phyloP scores from a whole-genome alignment of 2,113 vertebrate genomes.

The Pelmatolapia mariae region DNA sequence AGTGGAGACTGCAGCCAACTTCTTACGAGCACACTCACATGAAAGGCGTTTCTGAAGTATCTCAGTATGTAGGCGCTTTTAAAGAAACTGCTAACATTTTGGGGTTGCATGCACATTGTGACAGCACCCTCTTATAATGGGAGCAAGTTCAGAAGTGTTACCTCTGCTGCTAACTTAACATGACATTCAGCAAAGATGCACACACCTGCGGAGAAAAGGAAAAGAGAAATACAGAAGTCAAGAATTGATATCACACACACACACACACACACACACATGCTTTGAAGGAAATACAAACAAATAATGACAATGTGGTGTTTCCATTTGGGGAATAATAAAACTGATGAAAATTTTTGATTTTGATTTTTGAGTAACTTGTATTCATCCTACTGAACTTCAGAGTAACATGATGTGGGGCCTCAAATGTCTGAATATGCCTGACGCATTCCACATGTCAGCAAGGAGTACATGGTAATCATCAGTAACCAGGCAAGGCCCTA shows the following conservation, averaged over 20 bases:
- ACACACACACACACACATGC: neutral
- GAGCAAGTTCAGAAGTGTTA: neutral
- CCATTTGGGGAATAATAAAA: neutral
- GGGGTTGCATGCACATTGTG: neutral
- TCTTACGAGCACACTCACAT: neutral
- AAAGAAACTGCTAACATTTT: neutral
- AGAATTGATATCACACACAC: neutral
- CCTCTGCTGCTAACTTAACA: neutral
- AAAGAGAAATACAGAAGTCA: neutral
- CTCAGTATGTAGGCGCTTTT: neutral
- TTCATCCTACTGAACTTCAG: neutral
- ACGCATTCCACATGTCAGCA: slow-evolving; percentile 34
- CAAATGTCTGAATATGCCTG: slow-evolving; percentile 1
- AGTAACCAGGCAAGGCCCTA: slow-evolving; percentile 25
- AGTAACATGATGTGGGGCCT: neutral
- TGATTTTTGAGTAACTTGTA: neutral
- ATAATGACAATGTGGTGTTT: neutral
- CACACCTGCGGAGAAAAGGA: neutral
- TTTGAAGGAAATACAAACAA: neutral
- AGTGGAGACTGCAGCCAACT: neutral
- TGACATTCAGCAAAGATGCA: neutral
- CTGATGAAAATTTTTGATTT: neutral
- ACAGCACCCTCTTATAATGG: neutral
- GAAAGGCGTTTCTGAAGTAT: neutral
- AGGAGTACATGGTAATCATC: slow-evolving; percentile 42